Evolutionary conservation across 2,797 vertebrate genomes (phyloP), one percentile per base, ranked within the genome.

Genomic region (Carapus acus): DNA sequence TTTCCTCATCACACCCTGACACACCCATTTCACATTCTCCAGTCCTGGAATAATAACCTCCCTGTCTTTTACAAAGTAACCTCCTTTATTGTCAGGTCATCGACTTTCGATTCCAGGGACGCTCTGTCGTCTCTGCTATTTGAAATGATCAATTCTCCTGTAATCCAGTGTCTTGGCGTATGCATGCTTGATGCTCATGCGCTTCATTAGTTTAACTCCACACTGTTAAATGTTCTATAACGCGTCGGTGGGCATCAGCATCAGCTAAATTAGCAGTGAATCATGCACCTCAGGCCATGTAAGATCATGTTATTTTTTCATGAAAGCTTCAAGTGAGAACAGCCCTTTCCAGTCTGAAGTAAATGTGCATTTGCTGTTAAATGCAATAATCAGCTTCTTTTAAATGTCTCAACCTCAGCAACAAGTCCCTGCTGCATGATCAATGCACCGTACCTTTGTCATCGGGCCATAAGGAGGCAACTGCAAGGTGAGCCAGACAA

Each of bases 401-500:
- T 11, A 33, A 11, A 33, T 19, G 23, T 31, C 43, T 55, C 50
- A 51, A 58, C 24, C 24, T 27, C 9, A 27, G 58, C 49, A 42
- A 57, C 16, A n/a, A 18, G 11, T 62, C 56, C 38, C 50, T 63
- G 54, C 67, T 39, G 59, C 44, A 65, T 64, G 54, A 56, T 58
- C 43, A 44, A 22, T 20, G 45, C 36, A 53, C 17, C 54, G 23
- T 62, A 41, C 47, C 36, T 14, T 16, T 14, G 39, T n/a, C n/a
- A n/a, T n/a, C n/a, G 47, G 11, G 43, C 24, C 40, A 15, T 24
- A 34, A 54, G 53, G 50, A 43, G 17, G 39, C 48, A 58, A 39
- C 31, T 51, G 42, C 43, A 49, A 40, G 38, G 38, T 29, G 31
- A 18, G 43, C 18, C 3, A 9, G 46, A 18, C 31, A 4, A n/a